These are phyloP conservation scores for Eulemur rubriventer DNA, from an alignment of 2,797 vertebrate genomes.

Conservation along the genomic window DNA sequence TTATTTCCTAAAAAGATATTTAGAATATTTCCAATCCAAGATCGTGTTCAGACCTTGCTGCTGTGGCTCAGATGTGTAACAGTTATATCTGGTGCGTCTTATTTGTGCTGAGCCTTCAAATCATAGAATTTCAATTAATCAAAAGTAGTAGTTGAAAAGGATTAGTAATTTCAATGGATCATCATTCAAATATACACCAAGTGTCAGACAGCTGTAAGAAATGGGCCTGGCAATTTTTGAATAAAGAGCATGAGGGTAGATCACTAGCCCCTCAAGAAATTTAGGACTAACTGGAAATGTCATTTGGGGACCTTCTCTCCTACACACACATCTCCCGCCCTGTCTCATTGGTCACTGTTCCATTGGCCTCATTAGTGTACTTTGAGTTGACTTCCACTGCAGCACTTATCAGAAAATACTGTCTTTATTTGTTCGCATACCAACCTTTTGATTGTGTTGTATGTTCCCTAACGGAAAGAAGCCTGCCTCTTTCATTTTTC, in stretches of 20 bases:
- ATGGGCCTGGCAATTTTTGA: background rate
- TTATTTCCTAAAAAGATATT: background rate
- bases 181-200: background rate
- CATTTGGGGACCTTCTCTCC: background rate
- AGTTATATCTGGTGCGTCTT: background rate
- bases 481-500: background rate
- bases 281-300: background rate
- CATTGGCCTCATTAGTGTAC: background rate
- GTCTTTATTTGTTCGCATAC: background rate
- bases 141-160: background rate
- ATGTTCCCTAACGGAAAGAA: background rate
- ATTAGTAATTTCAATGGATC: background rate
- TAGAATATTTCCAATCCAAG: background rate
- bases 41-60: background rate
- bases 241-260: background rate
- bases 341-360: accelerated
- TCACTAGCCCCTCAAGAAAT: background rate
- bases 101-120: background rate
- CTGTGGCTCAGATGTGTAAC: accelerated
- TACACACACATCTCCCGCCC: accelerated
- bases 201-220: background rate
- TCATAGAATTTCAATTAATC: background rate
- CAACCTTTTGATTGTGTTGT: background rate
- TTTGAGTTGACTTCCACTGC: background rate
- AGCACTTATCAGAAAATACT: background rate